A percentile compares a stretch with the other conserved stretches of the same genome.
Evolutionary conservation across 2,797 vertebrate genomes (phyloP).

Genomic region (Brotula barbata): DNA sequence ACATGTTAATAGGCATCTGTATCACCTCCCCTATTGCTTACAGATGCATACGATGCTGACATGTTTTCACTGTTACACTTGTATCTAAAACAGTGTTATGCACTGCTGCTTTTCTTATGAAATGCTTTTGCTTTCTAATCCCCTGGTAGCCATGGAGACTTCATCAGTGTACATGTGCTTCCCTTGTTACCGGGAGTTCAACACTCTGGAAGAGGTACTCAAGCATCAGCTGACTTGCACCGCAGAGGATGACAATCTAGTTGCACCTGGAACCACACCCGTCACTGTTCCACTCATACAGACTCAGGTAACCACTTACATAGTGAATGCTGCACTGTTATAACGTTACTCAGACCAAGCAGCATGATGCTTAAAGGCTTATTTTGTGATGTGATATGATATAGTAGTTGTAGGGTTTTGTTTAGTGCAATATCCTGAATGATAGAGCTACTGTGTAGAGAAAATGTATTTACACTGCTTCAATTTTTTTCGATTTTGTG

Average conservation of each 20-base stretch:
- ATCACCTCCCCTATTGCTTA: conserved; percentile 37
- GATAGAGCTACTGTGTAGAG: too few relatives aligned
- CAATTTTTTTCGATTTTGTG: too few relatives aligned
- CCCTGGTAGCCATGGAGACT: conserved; percentile 42
- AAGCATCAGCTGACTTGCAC: conserved; percentile 83
- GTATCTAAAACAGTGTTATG: conserved; percentile 42
- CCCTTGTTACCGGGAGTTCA: conserved; percentile 84
- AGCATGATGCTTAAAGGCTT: background rate
- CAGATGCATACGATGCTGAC: conserved; percentile 46
- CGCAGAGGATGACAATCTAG: conserved; percentile 69
- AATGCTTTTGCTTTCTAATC: conserved; percentile 45
- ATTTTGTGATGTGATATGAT: background rate
- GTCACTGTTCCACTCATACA: conserved; percentile 57
- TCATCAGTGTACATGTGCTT: conserved; percentile 86
- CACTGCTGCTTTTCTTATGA: conserved; percentile 46
- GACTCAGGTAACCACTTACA: conserved; percentile 58
- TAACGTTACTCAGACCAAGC: background rate
- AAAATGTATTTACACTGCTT: too few relatives aligned
- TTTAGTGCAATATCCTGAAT: too few relatives aligned
- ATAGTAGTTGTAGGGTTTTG: too few relatives aligned
- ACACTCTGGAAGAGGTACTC: conserved; percentile 82
- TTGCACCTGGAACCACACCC: conserved; percentile 47
- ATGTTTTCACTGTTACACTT: conserved; percentile 51
- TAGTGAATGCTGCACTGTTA: background rate
- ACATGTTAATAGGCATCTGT: conserved; percentile 46